Evolutionary conservation across 2,113 vertebrate genomes (phyloP).

Genomic region (Sphaerodactylus townsendi): DNA sequence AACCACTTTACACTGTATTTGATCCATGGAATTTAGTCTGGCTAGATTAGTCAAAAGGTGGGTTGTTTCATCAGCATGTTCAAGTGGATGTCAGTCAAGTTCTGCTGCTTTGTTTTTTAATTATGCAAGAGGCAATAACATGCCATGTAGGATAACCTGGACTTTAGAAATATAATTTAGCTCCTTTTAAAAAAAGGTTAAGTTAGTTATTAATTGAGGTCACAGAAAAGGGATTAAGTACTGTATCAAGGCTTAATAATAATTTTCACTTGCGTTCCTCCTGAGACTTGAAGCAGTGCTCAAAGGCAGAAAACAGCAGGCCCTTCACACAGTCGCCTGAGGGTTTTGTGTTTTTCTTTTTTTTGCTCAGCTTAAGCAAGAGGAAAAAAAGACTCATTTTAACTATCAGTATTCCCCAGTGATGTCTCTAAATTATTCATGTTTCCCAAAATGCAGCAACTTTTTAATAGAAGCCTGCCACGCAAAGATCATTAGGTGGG

Average conservation of each 20-base stretch:
- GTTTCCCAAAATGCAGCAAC: not conserved
- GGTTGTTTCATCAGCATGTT: not conserved
- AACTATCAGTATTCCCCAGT: not conserved
- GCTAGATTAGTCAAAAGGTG: not conserved
- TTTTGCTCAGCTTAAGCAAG: not conserved
- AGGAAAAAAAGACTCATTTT: not conserved
- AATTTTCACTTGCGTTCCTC: conserved; percentile 10
- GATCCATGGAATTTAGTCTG: not conserved
- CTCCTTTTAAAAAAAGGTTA: conserved; percentile 14
- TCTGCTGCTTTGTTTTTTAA: conserved; percentile 33
- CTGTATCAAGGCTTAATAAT: conserved; percentile 31
- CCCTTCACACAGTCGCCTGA: rapidly evolving
- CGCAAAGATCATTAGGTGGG: not conserved
- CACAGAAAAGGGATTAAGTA: conserved; percentile 41
- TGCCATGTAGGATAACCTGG: not conserved
- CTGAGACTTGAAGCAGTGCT: not conserved
- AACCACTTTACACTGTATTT: not conserved
- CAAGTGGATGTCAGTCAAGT: not conserved
- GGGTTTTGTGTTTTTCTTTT: too few species aligned
- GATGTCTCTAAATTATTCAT: not conserved
- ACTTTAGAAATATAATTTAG: conserved; percentile 34
- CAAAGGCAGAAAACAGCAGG: conserved; percentile 28
- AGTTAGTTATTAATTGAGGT: conserved; percentile 30
- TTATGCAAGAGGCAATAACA: conserved; percentile 23
- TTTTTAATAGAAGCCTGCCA: not conserved